phyloP scores from a whole-genome alignment of 1,140 invertebrate genomes.

The Hestina assimilis region DNA sequence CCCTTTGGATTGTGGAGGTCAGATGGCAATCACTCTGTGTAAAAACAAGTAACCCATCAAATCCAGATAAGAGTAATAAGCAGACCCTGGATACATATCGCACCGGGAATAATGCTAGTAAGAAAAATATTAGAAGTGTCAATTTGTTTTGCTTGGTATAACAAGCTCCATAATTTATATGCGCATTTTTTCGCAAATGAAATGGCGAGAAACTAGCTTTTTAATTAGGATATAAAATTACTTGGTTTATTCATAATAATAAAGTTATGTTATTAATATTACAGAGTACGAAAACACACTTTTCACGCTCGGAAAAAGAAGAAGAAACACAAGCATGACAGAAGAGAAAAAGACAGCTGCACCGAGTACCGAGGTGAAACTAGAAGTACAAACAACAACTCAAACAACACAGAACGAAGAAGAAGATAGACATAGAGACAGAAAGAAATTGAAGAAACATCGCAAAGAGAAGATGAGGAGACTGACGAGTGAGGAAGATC shows the following conservation, averaged over 20 bases:
- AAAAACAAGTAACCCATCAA: too few species aligned
- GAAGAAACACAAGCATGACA: conserved; percentile 82
- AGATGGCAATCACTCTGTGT: too few species aligned
- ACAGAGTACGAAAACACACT: conserved; percentile 87
- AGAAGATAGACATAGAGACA: conserved; percentile 79
- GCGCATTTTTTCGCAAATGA: too few species aligned
- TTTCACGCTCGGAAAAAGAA: conserved; percentile 85
- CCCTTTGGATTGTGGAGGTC: too few species aligned
- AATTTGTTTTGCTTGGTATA: too few species aligned
- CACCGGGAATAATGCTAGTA: too few species aligned
- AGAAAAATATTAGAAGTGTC: too few species aligned
- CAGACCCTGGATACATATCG: too few species aligned
- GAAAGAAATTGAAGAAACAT: conserved; percentile 85
- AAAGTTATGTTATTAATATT: conserved; percentile 22
- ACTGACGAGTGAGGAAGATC: conserved; percentile 67
- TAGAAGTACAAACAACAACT: conserved; percentile 30
- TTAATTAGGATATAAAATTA: too few species aligned
- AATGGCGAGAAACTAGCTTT: too few species aligned
- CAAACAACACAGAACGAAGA: conserved; percentile 36
- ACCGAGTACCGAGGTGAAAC: conserved; percentile 32
- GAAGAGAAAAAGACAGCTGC: conserved; percentile 76
- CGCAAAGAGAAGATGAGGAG: conserved; percentile 83
- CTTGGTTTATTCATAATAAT: background rate
- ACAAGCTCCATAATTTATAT: too few species aligned
- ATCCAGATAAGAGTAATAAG: too few species aligned